A percentile compares a stretch with the other conserved stretches of the same genome.
These are phyloP conservation scores for Siphonodentalium dalli DNA, from an alignment of 2,888 invertebrate genomes.

Conservation along the genomic window DNA sequence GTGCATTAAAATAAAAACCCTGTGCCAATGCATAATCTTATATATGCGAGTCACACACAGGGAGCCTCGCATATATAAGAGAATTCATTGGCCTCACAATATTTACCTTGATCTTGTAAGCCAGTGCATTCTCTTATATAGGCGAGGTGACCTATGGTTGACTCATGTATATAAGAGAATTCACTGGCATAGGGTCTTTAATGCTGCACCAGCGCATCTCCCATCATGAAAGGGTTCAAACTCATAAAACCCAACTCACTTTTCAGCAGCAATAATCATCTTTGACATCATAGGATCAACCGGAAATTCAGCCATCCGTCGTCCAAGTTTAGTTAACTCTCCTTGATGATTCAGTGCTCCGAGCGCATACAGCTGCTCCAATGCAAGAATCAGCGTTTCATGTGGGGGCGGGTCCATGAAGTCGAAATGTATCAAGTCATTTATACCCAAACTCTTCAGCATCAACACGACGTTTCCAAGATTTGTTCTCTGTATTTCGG, in stretches of 20 bases:
- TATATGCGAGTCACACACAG: no score
- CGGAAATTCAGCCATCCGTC: slow-evolving; percentile 99
- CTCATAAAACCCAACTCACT: slow-evolving; percentile 70
- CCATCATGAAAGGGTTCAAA: no score
- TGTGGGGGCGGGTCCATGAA: slow-evolving; percentile 93
- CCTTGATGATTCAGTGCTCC: slow-evolving; percentile 98
- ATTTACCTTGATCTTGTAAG: no score
- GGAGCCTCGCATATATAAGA: no score
- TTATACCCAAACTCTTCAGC: slow-evolving; percentile 94
- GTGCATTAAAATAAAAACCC: no score
- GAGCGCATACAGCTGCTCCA: slow-evolving; percentile 96
- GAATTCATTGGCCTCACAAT: no score
- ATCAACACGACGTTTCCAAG: slow-evolving; percentile 96
- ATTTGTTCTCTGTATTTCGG: slow-evolving; percentile 98
- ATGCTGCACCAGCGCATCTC: no score
- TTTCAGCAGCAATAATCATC: slow-evolving; percentile 96
- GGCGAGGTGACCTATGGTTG: no score
- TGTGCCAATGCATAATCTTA: no score
- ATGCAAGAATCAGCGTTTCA: slow-evolving; percentile 75
- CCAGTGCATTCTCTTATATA: no score
- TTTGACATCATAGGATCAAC: slow-evolving; percentile 99
- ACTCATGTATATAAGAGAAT: no score
- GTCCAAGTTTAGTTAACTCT: slow-evolving; percentile 93
- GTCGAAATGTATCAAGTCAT: slow-evolving; percentile 97
- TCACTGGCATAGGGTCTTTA: no score